Evolutionary conservation across 2,113 vertebrate genomes (phyloP), one percentile per base, ranked within the genome.

Genomic region (Lanius collurio): DNA sequence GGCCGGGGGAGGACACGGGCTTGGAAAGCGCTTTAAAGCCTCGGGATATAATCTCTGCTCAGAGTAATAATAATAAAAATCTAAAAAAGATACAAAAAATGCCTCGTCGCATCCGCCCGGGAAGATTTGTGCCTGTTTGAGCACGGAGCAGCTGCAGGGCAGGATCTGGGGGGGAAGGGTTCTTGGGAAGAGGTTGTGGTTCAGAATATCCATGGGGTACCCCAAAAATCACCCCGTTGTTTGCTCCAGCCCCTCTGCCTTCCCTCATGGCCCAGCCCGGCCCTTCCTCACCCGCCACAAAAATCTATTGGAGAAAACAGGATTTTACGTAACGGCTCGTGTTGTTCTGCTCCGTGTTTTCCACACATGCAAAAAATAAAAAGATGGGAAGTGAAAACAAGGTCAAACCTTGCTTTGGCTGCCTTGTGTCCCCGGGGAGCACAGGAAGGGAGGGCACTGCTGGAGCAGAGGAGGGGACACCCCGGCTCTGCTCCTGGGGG

Each of bases 11-110:
- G 89, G 91, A 41, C 57, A 35, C 24, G 27, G 76, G 76, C 21
- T 33, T 8, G 22, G 64, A 84, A 75, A 96, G 95, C 74, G 37
- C 90, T 93, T 44, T 44, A 87, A 64, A 95, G 87, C 96, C 95
- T 78, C 21, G 0, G 95, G 96, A 30, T 70, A 78, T 89, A 84
- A 95, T 93, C 95, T 84, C 77, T 56, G 77, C 93, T 84, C 30
- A 2, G 41, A 78, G 77, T 67, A 63, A 64, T 5, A 37, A 46
- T 14, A 52, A 67, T 27, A 69, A 49, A 23, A 81, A 83, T 52
- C 59, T 63, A 30, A 53, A 44, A 60, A 68, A 85, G 16, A 41
- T 35, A 17, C 1, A 15, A 10, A 79, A 79, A 86, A 47, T 1
- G 63, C 50, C 19, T 46, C 3, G 7, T 14, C 1, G 4, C 16